Evolutionary conservation across 2,113 vertebrate genomes (phyloP).

Genomic region (Morone chrysops): DNA sequence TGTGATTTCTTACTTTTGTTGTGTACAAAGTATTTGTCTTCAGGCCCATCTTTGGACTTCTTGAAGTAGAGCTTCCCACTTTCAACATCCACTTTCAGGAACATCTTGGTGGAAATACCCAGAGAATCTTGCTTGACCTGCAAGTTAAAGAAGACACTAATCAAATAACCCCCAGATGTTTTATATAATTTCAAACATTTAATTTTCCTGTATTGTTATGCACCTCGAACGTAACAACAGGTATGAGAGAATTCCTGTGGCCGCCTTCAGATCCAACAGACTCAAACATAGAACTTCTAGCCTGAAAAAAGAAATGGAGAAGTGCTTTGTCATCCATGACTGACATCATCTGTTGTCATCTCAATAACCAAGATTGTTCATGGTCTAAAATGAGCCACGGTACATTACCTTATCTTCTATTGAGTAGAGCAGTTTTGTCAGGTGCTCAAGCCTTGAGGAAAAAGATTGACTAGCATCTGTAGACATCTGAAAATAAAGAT

Average conservation of each 20-base stretch:
- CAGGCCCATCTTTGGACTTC: constrained; percentile 95
- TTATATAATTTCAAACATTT: background rate
- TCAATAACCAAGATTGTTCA: background rate
- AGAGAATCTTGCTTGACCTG: constrained; percentile 94
- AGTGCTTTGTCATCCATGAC: background rate
- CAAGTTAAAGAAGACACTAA: constrained; percentile 27
- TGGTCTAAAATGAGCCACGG: background rate
- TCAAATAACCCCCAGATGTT: background rate
- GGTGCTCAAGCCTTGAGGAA: constrained; percentile 88
- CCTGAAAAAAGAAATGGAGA: constrained; percentile 80
- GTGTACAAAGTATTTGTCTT: constrained; percentile 95
- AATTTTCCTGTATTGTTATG: background rate
- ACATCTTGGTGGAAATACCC: constrained; percentile 92
- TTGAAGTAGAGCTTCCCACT: constrained; percentile 93
- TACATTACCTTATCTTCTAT: constrained; percentile 94
- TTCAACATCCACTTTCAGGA: constrained; percentile 96
- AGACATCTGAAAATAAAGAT: constrained; percentile 80
- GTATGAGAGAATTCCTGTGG: constrained; percentile 92
- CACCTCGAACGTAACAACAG: constrained; percentile 93
- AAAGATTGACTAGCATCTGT: constrained; percentile 85
- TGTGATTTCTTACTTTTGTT: constrained; percentile 91
- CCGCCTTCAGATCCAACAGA: constrained; percentile 86
- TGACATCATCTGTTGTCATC: background rate
- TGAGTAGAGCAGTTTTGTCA: constrained; percentile 91
- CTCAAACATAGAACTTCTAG: constrained; percentile 90